These are phyloP conservation scores for Holacanthella duospinosa DNA, from an alignment of 2,888 invertebrate genomes.

Conservation along the genomic window DNA sequence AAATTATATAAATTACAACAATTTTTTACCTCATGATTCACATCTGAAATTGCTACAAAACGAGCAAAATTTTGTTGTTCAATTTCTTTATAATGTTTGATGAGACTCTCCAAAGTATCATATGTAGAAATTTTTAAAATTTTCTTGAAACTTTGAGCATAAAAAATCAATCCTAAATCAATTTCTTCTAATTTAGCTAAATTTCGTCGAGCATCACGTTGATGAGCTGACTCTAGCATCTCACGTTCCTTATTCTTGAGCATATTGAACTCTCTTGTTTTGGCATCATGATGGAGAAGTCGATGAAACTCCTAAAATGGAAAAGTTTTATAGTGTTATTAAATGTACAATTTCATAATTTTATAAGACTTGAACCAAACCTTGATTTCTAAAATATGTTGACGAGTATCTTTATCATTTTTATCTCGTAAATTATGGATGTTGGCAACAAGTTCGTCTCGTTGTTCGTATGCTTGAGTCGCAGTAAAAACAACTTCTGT, in stretches of 20 bases:
- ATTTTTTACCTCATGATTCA: conserved; percentile 15
- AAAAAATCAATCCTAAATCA: conserved; percentile 13
- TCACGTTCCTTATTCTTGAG: conserved; percentile 24
- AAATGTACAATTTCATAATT: not conserved
- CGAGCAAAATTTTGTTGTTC: conserved; percentile 16
- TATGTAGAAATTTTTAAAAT: conserved; percentile 19
- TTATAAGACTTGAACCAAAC: not conserved
- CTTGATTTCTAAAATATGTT: conserved; percentile 29
- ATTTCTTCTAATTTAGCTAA: conserved; percentile 19
- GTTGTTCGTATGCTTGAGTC: conserved; percentile 26
- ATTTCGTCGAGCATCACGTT: conserved; percentile 22
- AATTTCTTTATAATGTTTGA: conserved; percentile 16
- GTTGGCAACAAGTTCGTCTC: conserved; percentile 26
- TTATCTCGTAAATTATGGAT: conserved; percentile 22
- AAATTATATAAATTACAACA: not conserved
- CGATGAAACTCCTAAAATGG: conserved; percentile 18
- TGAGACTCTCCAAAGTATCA: conserved; percentile 17
- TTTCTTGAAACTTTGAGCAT: conserved; percentile 18
- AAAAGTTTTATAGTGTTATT: not conserved
- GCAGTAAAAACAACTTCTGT: conserved; percentile 28
- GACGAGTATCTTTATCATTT: conserved; percentile 28
- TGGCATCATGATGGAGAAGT: conserved; percentile 26
- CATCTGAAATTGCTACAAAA: conserved; percentile 12
- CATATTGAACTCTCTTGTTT: conserved; percentile 21
- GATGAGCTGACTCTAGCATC: conserved; percentile 16